These are phyloP conservation scores for Mallotus villosus DNA, from an alignment of 2,797 vertebrate genomes.

Conservation along the genomic window DNA sequence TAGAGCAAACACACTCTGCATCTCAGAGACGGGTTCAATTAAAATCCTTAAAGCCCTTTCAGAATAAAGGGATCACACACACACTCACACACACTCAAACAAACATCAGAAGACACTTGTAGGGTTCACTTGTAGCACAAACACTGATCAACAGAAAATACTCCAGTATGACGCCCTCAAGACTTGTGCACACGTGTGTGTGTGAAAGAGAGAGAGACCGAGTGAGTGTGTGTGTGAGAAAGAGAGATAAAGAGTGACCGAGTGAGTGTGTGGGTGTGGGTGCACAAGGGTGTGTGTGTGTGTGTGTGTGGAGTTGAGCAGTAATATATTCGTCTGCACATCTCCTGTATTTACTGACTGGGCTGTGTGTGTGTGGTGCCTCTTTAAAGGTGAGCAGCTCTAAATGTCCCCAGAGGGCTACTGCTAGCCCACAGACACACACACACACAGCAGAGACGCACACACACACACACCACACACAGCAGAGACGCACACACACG, in stretches of 20 bases:
- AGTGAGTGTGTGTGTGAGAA: background rate
- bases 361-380: slow-evolving; percentile 51
- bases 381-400: slow-evolving; percentile 63
- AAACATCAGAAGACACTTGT: slow-evolving; percentile 1
- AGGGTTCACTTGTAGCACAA: background rate
- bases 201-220: background rate
- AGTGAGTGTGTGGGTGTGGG: background rate
- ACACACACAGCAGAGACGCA: background rate
- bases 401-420: slow-evolving; percentile 43
- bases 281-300: slow-evolving; percentile 1
- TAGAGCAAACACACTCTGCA: slow-evolving; percentile 47
- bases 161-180: background rate
- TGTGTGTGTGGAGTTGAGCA: slow-evolving; percentile 30
- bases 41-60: slow-evolving; percentile 53
- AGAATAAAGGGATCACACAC: slow-evolving; percentile 30
- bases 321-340: slow-evolving; percentile 73
- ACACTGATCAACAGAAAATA: background rate
- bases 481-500: slow-evolving; percentile 47
- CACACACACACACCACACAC: background rate
- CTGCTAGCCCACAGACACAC: background rate
- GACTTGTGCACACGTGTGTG: background rate
- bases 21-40: slow-evolving; percentile 49
- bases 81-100: slow-evolving; percentile 20
- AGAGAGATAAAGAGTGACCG: background rate
- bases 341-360: slow-evolving; percentile 69